A percentile compares a stretch with the other conserved stretches of the same genome.
Conservation (phyloP, 2,888 invertebrate species). For the Heliconius hortense region DNA sequence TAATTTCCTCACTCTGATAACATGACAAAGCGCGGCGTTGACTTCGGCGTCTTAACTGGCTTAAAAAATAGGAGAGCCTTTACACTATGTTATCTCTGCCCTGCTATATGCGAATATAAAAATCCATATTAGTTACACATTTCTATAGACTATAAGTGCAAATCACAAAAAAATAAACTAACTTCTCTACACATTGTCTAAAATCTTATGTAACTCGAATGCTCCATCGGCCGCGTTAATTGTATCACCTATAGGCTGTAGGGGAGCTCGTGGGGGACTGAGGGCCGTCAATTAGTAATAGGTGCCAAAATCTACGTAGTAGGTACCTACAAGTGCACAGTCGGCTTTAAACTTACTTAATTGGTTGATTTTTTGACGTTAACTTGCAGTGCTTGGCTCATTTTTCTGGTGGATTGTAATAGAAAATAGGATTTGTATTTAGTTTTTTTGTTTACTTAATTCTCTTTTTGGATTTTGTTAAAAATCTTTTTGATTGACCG, state of each 20-base stretch:
- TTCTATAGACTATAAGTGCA: background rate
- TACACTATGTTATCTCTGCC: background rate
- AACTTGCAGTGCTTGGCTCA: slow-evolving; percentile 13
- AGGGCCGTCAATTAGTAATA: slow-evolving; percentile 42
- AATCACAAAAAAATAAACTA: background rate
- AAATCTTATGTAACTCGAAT: background rate
- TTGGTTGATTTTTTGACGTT: slow-evolving; percentile 32
- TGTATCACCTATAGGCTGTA: background rate
- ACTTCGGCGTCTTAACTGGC: no score
- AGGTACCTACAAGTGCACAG: slow-evolving; percentile 27
- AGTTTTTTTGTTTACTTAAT: background rate
- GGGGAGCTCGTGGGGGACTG: slow-evolving; percentile 24
- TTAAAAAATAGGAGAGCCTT: no score
- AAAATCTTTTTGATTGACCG: background rate
- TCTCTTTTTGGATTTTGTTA: background rate
- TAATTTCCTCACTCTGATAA: no score
- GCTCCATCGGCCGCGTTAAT: slow-evolving; percentile 9
- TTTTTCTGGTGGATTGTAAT: slow-evolving; percentile 7
- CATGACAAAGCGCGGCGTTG: no score
- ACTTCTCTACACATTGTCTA: slow-evolving; percentile 1
- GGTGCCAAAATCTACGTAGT: slow-evolving; percentile 39
- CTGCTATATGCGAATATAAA: background rate
- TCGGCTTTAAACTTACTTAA: slow-evolving; percentile 30
- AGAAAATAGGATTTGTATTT: background rate
- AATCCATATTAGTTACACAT: background rate